Percentiles rank a stretch among this genome's conserved stretches.
These are phyloP conservation scores for Phenganax marumi DNA, from an alignment of 92 coral and sea anemone genomes.

Conservation along the genomic window DNA sequence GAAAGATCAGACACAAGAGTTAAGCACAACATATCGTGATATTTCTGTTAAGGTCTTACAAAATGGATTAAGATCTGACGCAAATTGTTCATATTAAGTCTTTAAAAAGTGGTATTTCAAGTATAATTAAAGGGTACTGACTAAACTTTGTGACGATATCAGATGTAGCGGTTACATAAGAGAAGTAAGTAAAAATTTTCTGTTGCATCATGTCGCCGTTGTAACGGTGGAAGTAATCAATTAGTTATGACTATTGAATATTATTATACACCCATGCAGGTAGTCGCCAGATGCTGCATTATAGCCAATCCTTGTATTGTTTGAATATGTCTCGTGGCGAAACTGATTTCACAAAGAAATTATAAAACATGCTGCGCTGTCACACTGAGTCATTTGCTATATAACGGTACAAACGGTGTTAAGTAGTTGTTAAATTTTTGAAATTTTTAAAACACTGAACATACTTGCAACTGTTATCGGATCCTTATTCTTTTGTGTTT, in stretches of 20 bases:
- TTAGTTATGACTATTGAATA: not conserved
- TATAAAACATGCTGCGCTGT: conserved; percentile 8
- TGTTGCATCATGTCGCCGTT: not conserved
- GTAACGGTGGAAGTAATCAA: not conserved
- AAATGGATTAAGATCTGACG: too few species aligned
- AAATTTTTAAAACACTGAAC: conserved; percentile 13
- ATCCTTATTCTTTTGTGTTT: not conserved
- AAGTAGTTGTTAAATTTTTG: not conserved
- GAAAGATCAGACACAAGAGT: too few species aligned
- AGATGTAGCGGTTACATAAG: too few species aligned
- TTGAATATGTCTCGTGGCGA: conserved; percentile 18
- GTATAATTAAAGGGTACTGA: too few species aligned
- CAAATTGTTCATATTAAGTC: too few species aligned
- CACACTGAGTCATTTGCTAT: not conserved
- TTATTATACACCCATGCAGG: not conserved
- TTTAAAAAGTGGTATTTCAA: too few species aligned
- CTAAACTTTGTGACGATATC: too few species aligned
- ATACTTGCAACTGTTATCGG: not conserved
- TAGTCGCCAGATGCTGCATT: not conserved
- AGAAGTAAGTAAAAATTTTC: not conserved
- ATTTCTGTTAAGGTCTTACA: too few species aligned
- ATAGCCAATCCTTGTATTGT: not conserved
- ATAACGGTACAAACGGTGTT: conserved; percentile 11
- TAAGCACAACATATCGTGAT: too few species aligned
- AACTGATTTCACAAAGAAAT: not conserved